Percentiles rank a stretch among this genome's conserved stretches.
phyloP scores from a whole-genome alignment of 1,140 invertebrate species.

The Neuroterus valhalla region DNA sequence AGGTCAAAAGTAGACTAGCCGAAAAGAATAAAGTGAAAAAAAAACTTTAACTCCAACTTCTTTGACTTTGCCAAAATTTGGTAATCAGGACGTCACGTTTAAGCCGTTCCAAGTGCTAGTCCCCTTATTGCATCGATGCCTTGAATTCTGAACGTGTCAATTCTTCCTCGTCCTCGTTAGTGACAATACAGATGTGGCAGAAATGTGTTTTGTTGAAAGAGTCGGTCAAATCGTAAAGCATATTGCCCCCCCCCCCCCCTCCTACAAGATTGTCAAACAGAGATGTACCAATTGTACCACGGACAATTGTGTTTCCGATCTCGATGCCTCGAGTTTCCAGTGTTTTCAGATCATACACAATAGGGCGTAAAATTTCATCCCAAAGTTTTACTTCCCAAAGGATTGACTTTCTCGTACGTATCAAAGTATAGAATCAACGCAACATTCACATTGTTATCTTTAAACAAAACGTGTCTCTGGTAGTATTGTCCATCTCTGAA shows the following conservation, averaged over 20 bases:
- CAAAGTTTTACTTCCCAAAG: constrained; percentile 46
- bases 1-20: too few species aligned
- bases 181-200: constrained; percentile 44
- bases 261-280: constrained; percentile 49
- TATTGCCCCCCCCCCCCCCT: constrained; percentile 46
- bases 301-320: too few species aligned
- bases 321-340: constrained; percentile 32
- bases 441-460: constrained; percentile 37
- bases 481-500: too few species aligned
- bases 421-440: constrained; percentile 18
- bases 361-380: constrained; percentile 38
- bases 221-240: constrained; percentile 39
- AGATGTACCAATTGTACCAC: constrained; percentile 36
- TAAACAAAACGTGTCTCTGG: too few species aligned
- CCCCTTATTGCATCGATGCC: too few species aligned
- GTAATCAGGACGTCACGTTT: too few species aligned
- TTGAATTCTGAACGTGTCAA: constrained; percentile 32
- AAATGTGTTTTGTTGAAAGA: constrained; percentile 44
- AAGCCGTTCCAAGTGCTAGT: too few species aligned
- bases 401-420: constrained; percentile 30
- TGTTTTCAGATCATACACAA: constrained; percentile 39
- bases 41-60: too few species aligned
- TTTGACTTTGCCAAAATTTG: too few species aligned
- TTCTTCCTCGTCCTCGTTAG: constrained; percentile 35
- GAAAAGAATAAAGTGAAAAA: too few species aligned